Evolutionary conservation across 2,113 vertebrate genomes (phyloP).

Genomic region (Mobula birostris): DNA sequence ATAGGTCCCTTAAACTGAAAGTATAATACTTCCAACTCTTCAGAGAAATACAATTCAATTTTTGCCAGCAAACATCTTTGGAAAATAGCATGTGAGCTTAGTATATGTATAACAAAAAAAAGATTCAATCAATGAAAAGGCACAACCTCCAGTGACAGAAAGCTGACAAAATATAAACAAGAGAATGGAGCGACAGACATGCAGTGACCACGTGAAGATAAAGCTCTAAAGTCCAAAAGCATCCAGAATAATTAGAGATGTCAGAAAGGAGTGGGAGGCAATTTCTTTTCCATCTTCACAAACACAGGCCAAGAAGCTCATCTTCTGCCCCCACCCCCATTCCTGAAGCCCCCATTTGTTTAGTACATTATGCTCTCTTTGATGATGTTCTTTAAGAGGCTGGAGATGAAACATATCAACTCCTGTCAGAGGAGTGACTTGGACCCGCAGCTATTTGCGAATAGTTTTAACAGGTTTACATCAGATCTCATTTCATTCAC

Average conservation of each 20-base stretch:
- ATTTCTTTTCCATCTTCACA: neutral
- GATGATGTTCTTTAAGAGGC: too few relatives aligned
- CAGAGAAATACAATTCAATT: constrained; percentile 27
- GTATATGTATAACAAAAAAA: constrained; percentile 2
- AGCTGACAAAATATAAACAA: neutral
- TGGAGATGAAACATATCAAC: too few relatives aligned
- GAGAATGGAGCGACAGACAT: neutral
- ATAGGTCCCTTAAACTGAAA: neutral
- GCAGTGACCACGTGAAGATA: neutral
- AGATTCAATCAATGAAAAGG: neutral
- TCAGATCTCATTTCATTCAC: too few relatives aligned
- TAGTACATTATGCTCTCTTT: too few relatives aligned
- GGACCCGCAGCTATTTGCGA: too few relatives aligned
- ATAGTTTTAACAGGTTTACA: too few relatives aligned
- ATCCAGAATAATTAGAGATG: neutral
- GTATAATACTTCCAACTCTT: neutral
- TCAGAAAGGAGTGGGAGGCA: neutral
- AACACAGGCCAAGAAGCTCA: neutral
- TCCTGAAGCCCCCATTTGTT: neutral
- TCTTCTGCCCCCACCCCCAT: neutral
- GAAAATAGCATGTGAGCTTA: neutral
- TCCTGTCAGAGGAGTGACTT: too few relatives aligned
- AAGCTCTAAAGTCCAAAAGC: neutral
- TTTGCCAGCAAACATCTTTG: constrained; percentile 1
- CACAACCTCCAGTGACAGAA: neutral